phyloP scores from a whole-genome alignment of 2,888 invertebrate genomes.

The Cheilosia variabilis region DNA sequence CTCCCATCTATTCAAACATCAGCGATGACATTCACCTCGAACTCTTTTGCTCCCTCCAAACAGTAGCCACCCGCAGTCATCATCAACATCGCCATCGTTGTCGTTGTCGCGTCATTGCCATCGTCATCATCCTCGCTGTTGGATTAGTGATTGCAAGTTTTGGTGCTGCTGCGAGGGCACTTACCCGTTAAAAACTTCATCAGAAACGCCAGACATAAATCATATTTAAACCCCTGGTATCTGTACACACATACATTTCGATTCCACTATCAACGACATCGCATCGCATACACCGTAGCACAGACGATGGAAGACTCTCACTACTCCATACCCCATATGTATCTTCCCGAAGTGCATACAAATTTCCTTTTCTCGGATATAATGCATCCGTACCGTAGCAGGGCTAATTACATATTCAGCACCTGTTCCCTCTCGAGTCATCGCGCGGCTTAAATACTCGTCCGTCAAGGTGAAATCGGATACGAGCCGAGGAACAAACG shows the following conservation, averaged over 20 bases:
- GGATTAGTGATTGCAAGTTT: constrained; percentile 46
- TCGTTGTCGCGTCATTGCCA: constrained; percentile 21
- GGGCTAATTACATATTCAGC: constrained; percentile 72
- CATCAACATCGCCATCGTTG: constrained; percentile 18
- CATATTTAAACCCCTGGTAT: constrained; percentile 58
- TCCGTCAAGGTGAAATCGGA: constrained; percentile 73
- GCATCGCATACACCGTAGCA: constrained; percentile 3
- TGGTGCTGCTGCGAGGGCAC: constrained; percentile 44
- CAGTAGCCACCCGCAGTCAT: constrained; percentile 40
- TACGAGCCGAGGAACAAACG: constrained; percentile 49
- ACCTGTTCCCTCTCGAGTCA: constrained; percentile 70
- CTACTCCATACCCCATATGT: constrained; percentile 49
- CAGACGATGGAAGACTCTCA: constrained; percentile 36
- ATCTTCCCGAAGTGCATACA: constrained; percentile 70
- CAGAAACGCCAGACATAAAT: constrained; percentile 75
- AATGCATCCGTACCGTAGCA: constrained; percentile 69
- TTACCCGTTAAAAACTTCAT: constrained; percentile 70
- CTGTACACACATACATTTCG: constrained; percentile 23
- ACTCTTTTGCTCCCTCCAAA: constrained; percentile 21
- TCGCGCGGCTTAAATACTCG: constrained; percentile 63
- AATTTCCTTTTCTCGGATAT: constrained; percentile 55
- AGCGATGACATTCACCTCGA: constrained; percentile 62
- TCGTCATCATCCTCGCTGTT: constrained; percentile 33
- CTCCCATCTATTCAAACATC: constrained; percentile 41
- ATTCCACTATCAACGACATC: constrained; percentile 58